Base-by-base conservation (phyloP, 1,140 invertebrate species). In the Philotrypesis tridentata region DNA sequence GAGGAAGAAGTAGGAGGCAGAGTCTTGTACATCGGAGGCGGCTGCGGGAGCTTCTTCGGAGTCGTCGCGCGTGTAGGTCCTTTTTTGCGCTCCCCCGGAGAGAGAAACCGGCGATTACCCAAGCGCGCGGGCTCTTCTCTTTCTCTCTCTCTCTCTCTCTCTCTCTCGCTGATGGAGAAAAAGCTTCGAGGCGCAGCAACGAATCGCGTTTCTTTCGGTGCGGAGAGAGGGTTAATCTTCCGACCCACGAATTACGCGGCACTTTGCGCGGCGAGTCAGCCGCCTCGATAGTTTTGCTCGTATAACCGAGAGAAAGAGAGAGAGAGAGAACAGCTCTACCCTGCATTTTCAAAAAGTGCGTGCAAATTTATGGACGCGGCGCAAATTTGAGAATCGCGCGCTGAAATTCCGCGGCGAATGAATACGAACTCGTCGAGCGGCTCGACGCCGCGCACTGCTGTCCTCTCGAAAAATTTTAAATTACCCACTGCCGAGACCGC, bases 181-280 rank as follows among this genome's bases (percentile, higher is more conserved):
- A 55, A 55, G 48, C 48, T 55, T 55, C 48, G 48, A 55, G 48
- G 48, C n/a, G n/a, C n/a, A n/a, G n/a, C 48, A 55, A 5, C 48
- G 48, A 55, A 65, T 65, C 61, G 61, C 5, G 61, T 29, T 65
- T 65, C 61, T 65, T 23, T 65, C 27, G 61, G 61, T 12, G 6
- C n/a, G n/a, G n/a, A n/a, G 17, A 23, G 27, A 65, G 61, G 61
- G 61, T 21, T 65, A 65, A 65, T 65, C 61, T 65, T 65, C 61
- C 61, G 61, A 65, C 25, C 61, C 71, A 23, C 74, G 40, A 61
- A 82, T 82, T 80, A 71, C 43, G 43, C 73, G 48, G 48, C 48
- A 55, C 48, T 55, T 55, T 55, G 48, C 48, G 3, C 48, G 3
- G 33, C 48, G 21, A 55, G 21, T 14, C 40, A 14, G 48, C 48